These are phyloP conservation scores for Oncorhynchus mykiss DNA, from an alignment of 2,113 vertebrate genomes.

Conservation along the genomic window DNA sequence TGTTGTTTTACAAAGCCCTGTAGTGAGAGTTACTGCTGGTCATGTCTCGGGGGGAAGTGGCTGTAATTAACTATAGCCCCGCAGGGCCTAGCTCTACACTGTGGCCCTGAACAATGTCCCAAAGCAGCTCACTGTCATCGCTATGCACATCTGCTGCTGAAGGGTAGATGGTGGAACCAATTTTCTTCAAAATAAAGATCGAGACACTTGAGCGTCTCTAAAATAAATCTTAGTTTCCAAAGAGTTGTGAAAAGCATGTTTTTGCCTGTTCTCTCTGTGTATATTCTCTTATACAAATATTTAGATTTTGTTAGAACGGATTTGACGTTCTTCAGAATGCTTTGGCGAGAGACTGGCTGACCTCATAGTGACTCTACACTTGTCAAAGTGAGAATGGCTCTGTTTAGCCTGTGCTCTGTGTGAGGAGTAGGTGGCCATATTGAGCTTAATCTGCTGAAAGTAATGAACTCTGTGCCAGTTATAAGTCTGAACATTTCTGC, in stretches of 20 bases:
- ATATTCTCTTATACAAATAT: neutral
- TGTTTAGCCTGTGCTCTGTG: conserved; percentile 28
- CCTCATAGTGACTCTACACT: neutral
- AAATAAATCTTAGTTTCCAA: neutral
- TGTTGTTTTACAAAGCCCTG: conserved; percentile 8
- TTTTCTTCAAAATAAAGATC: conserved; percentile 24
- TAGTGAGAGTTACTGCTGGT: conserved; percentile 25
- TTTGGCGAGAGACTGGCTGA: neutral
- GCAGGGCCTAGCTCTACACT: conserved; percentile 36
- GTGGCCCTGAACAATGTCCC: conserved; percentile 18
- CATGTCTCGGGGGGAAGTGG: conserved; percentile 44
- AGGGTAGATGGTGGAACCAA: conserved; percentile 9
- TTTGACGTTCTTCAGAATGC: no score
- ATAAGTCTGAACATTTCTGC: conserved; percentile 34
- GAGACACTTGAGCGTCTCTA: neutral
- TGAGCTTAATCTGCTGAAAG: conserved; percentile 43
- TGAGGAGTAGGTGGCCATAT: conserved; percentile 31
- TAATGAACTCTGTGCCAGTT: conserved; percentile 41
- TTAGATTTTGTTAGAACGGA: no score
- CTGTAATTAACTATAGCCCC: conserved; percentile 53
- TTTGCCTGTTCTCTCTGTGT: neutral
- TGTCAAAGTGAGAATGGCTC: conserved; percentile 21
- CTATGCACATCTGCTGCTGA: conserved; percentile 14
- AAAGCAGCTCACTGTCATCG: conserved; percentile 32
- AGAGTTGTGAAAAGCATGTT: neutral